Base-by-base conservation (phyloP, 2,888 invertebrate genomes). In the Siphlonurus alternatus region DNA sequence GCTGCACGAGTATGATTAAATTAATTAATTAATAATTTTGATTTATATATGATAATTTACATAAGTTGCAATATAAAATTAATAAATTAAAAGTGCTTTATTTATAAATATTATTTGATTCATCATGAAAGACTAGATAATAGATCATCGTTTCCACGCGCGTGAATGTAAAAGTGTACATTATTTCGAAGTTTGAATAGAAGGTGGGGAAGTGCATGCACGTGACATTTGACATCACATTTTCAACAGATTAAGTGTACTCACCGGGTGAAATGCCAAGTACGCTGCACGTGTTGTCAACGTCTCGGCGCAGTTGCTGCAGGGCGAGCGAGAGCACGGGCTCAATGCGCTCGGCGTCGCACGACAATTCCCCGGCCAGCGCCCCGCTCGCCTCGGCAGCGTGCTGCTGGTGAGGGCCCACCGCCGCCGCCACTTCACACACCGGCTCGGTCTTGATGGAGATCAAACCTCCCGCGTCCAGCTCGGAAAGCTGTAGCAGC, bases 201-300 rank as follows among this genome's bases (percentile, higher is more conserved):
- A n/a, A n/a, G n/a, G n/a, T n/a, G n/a, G n/a, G n/a, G n/a, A n/a
- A n/a, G n/a, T n/a, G n/a, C n/a, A n/a, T n/a, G n/a, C n/a, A n/a
- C n/a, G n/a, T n/a, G n/a, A n/a, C n/a, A n/a, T n/a, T n/a, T n/a
- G n/a, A n/a, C n/a, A n/a, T n/a, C n/a, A n/a, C n/a, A n/a, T n/a
- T n/a, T n/a, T n/a, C n/a, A n/a, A n/a, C n/a, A n/a, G n/a, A 38
- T 38, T 38, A 10, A 51, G 25, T 56, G 69, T 67, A 80, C 85
- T 84, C 76, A 93, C 93, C 92, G 77, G 88, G 86, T 74, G 92
- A 88, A 77, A 93, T 93, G 76, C 88, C 89, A 72, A 93, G 82
- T 70, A 88, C 85, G 63, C 85, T 84, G 77, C 92, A 93, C 10
- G 91, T 89, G 73, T 83, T 87, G 74, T 88, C 88, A 63, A 92